Evolutionary conservation across 2,113 vertebrate genomes (phyloP), one percentile per base, ranked within the genome.

Genomic region (Tychaedon coryphoeus): DNA sequence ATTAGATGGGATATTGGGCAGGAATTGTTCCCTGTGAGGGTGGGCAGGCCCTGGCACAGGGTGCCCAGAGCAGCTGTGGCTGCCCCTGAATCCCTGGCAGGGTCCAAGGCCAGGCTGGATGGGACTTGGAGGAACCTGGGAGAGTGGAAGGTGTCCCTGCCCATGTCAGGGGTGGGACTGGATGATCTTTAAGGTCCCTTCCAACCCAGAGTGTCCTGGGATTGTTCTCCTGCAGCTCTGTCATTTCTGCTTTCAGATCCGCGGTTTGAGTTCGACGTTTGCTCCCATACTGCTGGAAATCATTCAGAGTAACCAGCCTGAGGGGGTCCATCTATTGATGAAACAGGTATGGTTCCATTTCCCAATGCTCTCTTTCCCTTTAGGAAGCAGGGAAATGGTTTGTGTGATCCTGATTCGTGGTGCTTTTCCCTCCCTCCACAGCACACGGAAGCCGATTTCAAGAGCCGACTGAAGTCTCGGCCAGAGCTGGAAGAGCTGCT

Each of bases 401-500:
- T 26, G 23, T 9, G 10, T 42, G 28, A 45, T 47, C 31, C 53
- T 81, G 43, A 96, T 25, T 19, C 12, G 67, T 51, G 66, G 0
- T 31, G 40, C 3, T 36, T n/a, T 7, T 66, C 50, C 79, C 43
- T 53, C 83, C 50, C 92, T 84, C 48, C 67, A 10, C 78, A 99
- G 99, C 98, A 99, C 97, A 98, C 98, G 0, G 98, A 99, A 90
- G 97, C 92, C 2, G 98, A 99, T 61, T 99, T 97, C 98, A 98
- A 98, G 24, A 96, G 97, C 33, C 97, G 99, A 1, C 97, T 99
- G 69, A 99, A 99, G 97, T 45, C 96, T 5, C 98, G 99, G n/a
- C 98, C 99, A 3, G 98, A 99, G 77, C 97, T 99, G n/a, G 98
- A 99, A 76, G 98, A 98, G 77, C 97, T 99, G n/a, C 84, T 98